phyloP scores from a whole-genome alignment of 2,797 vertebrate species.

The Oreochromis mossambicus region DNA sequence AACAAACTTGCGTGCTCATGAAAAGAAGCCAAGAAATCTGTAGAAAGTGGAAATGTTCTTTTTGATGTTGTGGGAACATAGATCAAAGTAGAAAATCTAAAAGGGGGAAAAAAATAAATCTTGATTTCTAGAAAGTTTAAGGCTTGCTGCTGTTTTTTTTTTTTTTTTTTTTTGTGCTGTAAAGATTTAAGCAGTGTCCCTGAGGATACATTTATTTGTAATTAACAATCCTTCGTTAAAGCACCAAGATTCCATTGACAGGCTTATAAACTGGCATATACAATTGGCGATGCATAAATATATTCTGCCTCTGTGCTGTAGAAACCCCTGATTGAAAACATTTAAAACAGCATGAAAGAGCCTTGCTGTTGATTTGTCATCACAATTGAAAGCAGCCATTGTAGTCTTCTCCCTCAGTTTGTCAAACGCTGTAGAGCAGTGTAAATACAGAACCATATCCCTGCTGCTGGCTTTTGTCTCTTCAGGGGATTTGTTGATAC shows the following conservation, averaged over 20 bases:
- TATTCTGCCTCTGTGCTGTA: not conserved
- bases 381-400: not conserved
- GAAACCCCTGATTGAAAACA: not conserved
- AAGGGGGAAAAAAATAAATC: not conserved
- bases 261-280: not conserved
- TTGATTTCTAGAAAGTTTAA: not conserved
- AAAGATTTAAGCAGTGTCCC: not conserved
- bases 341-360: not conserved
- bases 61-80: not conserved
- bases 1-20: accelerated
- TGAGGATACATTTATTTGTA: not conserved
- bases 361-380: not conserved
- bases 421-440: not conserved
- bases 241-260: not conserved
- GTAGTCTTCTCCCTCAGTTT: not conserved
- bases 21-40: not conserved
- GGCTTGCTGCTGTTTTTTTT: not conserved
- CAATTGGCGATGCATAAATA: not conserved
- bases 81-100: not conserved
- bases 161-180: not conserved
- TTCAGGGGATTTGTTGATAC: constrained; percentile 33
- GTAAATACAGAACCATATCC: not conserved
- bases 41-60: not conserved
- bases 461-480: constrained; percentile 1
- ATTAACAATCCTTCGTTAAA: not conserved